phyloP scores from a whole-genome alignment of 2,113 vertebrate species.

The Noturus placidus region DNA sequence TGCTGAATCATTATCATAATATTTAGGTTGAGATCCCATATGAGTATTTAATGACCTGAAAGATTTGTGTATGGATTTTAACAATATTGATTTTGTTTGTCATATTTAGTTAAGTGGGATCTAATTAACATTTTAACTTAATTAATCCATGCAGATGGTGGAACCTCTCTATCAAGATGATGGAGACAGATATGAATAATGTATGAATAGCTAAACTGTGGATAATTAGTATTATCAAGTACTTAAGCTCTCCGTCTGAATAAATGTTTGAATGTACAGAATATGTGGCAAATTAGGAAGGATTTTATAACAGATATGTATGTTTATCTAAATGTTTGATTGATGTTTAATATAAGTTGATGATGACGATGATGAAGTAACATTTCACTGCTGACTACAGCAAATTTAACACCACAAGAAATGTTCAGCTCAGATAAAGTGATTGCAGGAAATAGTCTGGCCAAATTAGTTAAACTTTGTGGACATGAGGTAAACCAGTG shows the following conservation, averaged over 20 bases:
- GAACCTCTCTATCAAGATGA: constrained; percentile 28
- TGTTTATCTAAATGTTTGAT: not conserved
- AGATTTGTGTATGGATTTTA: constrained; percentile 33
- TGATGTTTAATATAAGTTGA: not conserved
- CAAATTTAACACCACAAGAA: constrained; percentile 2
- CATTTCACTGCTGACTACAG: constrained; percentile 13
- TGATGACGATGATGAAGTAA: constrained; percentile 11
- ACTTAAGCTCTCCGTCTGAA: constrained; percentile 52
- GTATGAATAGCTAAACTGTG: constrained; percentile 56
- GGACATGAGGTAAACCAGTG: not conserved
- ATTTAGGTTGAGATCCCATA: not conserved
- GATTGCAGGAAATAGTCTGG: constrained; percentile 10
- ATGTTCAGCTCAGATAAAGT: not conserved
- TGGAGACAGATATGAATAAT: constrained; percentile 44
- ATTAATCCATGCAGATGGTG: constrained; percentile 46
- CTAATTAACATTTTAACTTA: constrained; percentile 39
- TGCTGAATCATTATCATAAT: not conserved
- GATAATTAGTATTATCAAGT: constrained; percentile 57
- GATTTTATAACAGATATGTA: not conserved
- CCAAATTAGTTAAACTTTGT: constrained; percentile 23
- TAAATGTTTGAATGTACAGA: constrained; percentile 51
- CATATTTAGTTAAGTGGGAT: constrained; percentile 42
- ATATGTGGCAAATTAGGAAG: constrained; percentile 11
- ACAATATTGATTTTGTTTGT: constrained; percentile 46
- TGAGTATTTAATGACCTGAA: constrained; percentile 7